phyloP scores from a whole-genome alignment of 2,113 vertebrate species.

The Zingel zingel region DNA sequence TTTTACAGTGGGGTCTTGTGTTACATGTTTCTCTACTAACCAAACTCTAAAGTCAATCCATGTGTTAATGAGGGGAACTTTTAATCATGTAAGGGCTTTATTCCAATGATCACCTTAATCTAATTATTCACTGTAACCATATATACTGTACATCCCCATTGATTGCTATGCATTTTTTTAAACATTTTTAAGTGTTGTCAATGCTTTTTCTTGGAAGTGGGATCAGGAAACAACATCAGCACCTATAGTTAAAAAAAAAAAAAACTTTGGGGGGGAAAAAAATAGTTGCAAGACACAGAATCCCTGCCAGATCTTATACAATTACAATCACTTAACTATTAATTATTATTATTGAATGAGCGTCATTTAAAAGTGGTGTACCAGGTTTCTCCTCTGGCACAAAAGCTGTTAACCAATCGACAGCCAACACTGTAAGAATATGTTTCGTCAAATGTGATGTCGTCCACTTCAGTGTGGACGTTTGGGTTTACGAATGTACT shows the following conservation, averaged over 20 bases:
- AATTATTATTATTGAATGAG: neutral
- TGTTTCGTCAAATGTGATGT: conserved; percentile 34
- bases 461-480: conserved; percentile 7
- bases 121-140: conserved; percentile 45
- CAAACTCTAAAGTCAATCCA: neutral
- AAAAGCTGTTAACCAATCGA: neutral
- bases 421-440: conserved; percentile 22
- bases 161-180: conserved; percentile 76
- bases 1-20: neutral
- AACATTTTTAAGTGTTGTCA: conserved; percentile 6
- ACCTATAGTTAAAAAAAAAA: conserved; percentile 8
- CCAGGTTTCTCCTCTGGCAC: neutral
- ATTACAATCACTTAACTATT: conserved; percentile 12
- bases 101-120: conserved; percentile 52
- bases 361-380: neutral
- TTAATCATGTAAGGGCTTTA: conserved; percentile 71
- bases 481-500: conserved; percentile 49
- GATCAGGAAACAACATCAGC: conserved; percentile 44
- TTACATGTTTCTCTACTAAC: conserved; percentile 3
- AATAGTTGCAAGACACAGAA: neutral
- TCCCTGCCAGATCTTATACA: neutral
- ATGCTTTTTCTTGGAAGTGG: conserved; percentile 7
- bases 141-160: conserved; percentile 26
- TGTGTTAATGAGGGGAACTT: conserved; percentile 30
- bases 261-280: neutral